Evolutionary conservation across 2,113 vertebrate genomes (phyloP).

Genomic region (Synodontis membranacea): DNA sequence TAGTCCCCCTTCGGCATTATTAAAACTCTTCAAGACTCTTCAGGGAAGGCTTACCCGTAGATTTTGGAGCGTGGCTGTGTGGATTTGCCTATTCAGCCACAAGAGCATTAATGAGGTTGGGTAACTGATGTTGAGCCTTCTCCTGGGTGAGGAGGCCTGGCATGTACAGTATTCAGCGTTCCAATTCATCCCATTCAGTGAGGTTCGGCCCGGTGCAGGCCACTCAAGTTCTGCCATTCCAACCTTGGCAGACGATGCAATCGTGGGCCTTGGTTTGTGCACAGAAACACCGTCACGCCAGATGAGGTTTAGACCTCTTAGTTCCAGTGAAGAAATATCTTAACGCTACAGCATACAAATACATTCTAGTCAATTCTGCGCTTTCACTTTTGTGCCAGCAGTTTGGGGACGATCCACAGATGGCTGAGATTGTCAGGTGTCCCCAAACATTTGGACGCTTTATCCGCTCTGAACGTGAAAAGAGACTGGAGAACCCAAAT

Average conservation of each 20-base stretch:
- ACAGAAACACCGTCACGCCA: not conserved
- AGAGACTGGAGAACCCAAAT: not conserved
- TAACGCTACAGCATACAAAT: not conserved
- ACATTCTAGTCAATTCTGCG: not conserved
- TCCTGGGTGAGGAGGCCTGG: not conserved
- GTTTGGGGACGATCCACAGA: not conserved
- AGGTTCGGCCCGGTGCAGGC: not conserved
- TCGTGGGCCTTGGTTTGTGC: not conserved
- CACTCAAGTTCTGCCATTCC: not conserved
- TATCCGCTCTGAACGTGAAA: not conserved
- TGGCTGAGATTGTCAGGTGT: not conserved
- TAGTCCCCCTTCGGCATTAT: not conserved
- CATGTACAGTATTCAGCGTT: not conserved
- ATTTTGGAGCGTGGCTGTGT: not conserved
- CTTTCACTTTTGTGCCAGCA: not conserved
- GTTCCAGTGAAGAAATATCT: not conserved
- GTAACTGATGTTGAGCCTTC: not conserved
- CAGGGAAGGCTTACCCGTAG: not conserved
- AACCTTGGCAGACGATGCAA: not conserved
- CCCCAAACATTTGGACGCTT: not conserved
- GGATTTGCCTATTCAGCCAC: not conserved
- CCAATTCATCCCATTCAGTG: not conserved
- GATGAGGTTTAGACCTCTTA: not conserved
- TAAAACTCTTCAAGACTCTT: not conserved
- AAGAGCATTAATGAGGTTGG: not conserved